Conservation (phyloP, 1,140 invertebrate genomes). For the Meteorus sp. region DNA sequence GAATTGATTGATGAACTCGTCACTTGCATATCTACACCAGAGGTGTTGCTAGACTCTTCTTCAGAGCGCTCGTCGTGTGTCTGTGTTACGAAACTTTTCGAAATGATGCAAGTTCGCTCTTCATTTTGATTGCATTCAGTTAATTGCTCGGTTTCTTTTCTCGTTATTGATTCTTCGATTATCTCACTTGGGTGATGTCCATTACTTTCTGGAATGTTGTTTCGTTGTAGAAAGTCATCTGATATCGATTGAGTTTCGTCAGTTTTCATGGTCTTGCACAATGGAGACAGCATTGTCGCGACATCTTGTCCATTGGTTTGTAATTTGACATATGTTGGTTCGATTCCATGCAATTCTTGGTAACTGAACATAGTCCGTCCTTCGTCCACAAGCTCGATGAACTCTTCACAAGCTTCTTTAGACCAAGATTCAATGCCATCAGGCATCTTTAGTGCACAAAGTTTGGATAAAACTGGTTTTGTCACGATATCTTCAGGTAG, state of each 20-base stretch:
- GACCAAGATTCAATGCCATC: slow-evolving; percentile 66
- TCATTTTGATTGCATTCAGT: neutral
- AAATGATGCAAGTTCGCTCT: neutral
- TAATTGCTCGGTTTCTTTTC: neutral
- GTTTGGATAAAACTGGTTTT: slow-evolving; percentile 64
- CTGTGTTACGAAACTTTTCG: neutral
- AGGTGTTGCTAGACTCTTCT: slow-evolving; percentile 14
- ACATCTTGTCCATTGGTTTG: slow-evolving; percentile 35
- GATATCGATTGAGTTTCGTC: neutral
- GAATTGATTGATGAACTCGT: slow-evolving; percentile 5
- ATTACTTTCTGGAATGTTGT: neutral
- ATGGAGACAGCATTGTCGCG: slow-evolving; percentile 34
- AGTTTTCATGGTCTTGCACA: slow-evolving; percentile 23
- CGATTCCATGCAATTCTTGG: slow-evolving; percentile 55
- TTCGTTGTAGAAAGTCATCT: neutral
- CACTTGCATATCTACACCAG: slow-evolving; percentile 9
- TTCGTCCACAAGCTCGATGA: slow-evolving; percentile 65
- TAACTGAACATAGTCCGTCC: slow-evolving; percentile 69
- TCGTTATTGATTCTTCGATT: neutral
- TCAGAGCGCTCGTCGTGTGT: neutral
- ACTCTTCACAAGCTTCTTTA: slow-evolving; percentile 64
- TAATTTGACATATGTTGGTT: slow-evolving; percentile 35
- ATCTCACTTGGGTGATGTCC: neutral
- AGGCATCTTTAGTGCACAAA: slow-evolving; percentile 67
- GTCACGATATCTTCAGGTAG: slow-evolving; percentile 67